Conservation (phyloP, 2,888 invertebrate genomes). For the Anoncus sp. region DNA sequence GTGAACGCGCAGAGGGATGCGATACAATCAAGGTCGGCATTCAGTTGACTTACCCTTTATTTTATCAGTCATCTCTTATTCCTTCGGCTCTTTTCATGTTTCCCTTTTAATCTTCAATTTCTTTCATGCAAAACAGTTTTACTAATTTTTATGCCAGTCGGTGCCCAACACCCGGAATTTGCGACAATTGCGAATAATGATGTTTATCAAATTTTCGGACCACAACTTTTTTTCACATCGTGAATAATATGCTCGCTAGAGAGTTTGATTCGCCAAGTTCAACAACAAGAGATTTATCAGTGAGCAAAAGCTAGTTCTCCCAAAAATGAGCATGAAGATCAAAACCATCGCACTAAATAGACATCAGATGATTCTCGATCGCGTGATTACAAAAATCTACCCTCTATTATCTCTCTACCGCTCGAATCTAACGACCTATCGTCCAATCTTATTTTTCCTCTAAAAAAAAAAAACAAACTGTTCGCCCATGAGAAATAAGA, state of each 20-base stretch:
- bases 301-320: neutral
- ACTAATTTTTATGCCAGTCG: neutral
- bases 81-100: neutral
- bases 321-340: neutral
- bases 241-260: neutral
- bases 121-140: neutral
- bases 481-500: neutral
- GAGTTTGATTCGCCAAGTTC: neutral
- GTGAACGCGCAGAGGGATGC: neutral
- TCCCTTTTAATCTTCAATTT: neutral
- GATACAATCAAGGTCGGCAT: slow-evolving; percentile 63
- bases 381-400: neutral
- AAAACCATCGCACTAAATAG: neutral
- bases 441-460: neutral
- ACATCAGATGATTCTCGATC: neutral
- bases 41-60: slow-evolving; percentile 63
- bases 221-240: no score
- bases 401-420: neutral
- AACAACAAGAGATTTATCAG: slow-evolving; percentile 1
- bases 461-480: slow-evolving; percentile 6
- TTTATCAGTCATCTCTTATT: slow-evolving; percentile 62
- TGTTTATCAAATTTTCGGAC: neutral
- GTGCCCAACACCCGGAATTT: neutral
- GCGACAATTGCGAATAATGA: neutral
- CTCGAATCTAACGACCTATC: neutral